A percentile compares a stretch with the other conserved stretches of the same genome.
phyloP scores from a whole-genome alignment of 2,888 invertebrate species.

The Ommatoiulus sabulosus region DNA sequence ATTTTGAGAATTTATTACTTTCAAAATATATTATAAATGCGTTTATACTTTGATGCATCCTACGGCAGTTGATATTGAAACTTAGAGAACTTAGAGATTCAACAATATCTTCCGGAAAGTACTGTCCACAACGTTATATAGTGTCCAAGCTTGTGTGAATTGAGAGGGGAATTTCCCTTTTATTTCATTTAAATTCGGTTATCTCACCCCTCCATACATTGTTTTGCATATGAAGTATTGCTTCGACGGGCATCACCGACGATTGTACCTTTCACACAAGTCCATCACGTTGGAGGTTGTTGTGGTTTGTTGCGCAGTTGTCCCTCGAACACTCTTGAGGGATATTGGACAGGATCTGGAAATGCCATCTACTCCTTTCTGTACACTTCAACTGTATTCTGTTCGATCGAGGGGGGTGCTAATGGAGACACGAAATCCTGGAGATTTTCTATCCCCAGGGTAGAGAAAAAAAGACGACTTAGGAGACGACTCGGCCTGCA shows the following conservation, averaged over 20 bases:
- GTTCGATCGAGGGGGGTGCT: not conserved
- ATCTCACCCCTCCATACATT: not conserved
- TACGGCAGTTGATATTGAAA: too few relatives aligned
- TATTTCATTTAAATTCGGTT: not conserved
- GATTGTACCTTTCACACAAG: not conserved
- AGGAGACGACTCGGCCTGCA: not conserved
- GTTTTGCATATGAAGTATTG: not conserved
- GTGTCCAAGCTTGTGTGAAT: too few relatives aligned
- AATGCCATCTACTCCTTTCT: not conserved
- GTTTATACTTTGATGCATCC: too few relatives aligned
- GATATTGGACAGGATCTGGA: conserved; percentile 24
- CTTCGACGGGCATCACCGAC: not conserved
- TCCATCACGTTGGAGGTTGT: not conserved
- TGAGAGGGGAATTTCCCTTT: not conserved
- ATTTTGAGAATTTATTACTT: not conserved
- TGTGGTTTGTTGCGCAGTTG: conserved; percentile 26
- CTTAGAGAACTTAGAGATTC: too few relatives aligned
- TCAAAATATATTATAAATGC: too few relatives aligned
- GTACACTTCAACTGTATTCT: not conserved
- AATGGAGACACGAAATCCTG: conserved; percentile 25
- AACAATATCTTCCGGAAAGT: too few relatives aligned
- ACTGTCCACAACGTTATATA: too few relatives aligned
- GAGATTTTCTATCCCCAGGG: not conserved
- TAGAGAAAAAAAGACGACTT: not conserved
- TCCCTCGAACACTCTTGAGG: not conserved